Conservation (phyloP, 2,113 vertebrate species). For the Corythaeola cristata region DNA sequence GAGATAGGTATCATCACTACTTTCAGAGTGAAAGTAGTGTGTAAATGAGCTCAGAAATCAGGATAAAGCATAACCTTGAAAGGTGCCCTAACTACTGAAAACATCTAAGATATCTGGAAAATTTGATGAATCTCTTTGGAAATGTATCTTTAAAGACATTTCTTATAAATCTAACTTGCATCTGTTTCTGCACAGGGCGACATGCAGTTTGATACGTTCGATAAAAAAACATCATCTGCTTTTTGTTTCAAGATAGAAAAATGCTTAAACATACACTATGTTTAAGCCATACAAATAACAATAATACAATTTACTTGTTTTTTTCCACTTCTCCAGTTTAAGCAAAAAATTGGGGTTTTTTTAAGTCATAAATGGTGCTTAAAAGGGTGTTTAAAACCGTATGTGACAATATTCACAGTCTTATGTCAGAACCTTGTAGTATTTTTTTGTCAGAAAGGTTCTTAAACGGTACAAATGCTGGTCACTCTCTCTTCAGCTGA, state of each 20-base stretch:
- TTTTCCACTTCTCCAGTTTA: not conserved
- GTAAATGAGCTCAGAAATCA: not conserved
- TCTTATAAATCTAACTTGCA: not conserved
- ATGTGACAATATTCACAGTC: not conserved
- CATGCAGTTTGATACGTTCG: not conserved
- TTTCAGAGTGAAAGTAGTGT: not conserved
- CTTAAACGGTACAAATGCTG: not conserved
- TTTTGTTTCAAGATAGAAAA: not conserved
- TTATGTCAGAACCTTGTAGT: not conserved
- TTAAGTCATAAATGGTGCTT: not conserved
- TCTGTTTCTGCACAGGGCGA: not conserved
- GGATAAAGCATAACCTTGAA: not conserved
- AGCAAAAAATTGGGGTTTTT: not conserved
- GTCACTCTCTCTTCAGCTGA: not conserved
- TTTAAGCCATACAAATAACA: not conserved
- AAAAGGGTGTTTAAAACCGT: not conserved
- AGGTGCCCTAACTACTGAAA: not conserved
- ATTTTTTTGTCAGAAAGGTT: not conserved
- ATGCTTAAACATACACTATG: not conserved
- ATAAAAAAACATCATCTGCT: not conserved
- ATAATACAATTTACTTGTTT: not conserved
- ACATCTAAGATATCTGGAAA: not conserved
- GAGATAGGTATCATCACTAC: not conserved
- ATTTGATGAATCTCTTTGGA: not conserved
- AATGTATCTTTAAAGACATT: not conserved